These are phyloP conservation scores for Embiotoca jacksoni DNA, from an alignment of 2,113 vertebrate species.

Conservation along the genomic window DNA sequence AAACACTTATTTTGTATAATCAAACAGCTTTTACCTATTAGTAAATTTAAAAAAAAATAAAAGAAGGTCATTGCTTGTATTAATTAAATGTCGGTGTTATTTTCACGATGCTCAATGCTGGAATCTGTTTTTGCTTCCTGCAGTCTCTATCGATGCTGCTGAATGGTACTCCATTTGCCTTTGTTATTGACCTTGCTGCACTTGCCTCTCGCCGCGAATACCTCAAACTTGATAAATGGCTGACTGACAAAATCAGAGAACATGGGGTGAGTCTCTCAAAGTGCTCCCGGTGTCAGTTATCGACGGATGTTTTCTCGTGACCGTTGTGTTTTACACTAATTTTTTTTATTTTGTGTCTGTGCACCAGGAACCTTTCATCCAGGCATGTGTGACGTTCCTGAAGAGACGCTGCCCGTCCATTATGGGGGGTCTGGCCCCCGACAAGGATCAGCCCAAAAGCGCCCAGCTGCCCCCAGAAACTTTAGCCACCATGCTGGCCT, in stretches of 20 bases:
- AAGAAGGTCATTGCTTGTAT: no score
- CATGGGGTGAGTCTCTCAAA: slow-evolving; percentile 90
- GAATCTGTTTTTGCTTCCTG: slow-evolving; percentile 23
- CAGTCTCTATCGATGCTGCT: slow-evolving; percentile 99
- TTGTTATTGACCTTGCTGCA: slow-evolving; percentile 99
- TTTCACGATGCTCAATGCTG: neutral
- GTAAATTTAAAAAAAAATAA: no score
- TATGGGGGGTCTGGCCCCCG: slow-evolving; percentile 96
- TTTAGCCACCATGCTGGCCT: slow-evolving; percentile 96
- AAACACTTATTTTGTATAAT: no score
- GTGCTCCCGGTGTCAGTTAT: neutral
- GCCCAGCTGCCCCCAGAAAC: slow-evolving; percentile 98
- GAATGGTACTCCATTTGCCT: slow-evolving; percentile 99
- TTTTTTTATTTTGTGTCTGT: slow-evolving; percentile 19
- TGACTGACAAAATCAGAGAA: slow-evolving; percentile 99
- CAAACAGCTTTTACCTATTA: no score
- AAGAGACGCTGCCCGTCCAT: slow-evolving; percentile 99
- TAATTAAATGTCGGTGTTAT: no score
- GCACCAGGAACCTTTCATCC: slow-evolving; percentile 96
- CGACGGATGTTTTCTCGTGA: neutral
- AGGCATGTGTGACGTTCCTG: slow-evolving; percentile 98
- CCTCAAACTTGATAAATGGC: slow-evolving; percentile 99
- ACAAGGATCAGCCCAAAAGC: slow-evolving; percentile 99
- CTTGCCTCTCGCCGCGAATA: slow-evolving; percentile 99
- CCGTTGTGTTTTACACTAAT: neutral